Evolutionary conservation across 1,140 invertebrate genomes (phyloP), one percentile per base, ranked within the genome.

Genomic region (Maconellicoccus hirsutus): DNA sequence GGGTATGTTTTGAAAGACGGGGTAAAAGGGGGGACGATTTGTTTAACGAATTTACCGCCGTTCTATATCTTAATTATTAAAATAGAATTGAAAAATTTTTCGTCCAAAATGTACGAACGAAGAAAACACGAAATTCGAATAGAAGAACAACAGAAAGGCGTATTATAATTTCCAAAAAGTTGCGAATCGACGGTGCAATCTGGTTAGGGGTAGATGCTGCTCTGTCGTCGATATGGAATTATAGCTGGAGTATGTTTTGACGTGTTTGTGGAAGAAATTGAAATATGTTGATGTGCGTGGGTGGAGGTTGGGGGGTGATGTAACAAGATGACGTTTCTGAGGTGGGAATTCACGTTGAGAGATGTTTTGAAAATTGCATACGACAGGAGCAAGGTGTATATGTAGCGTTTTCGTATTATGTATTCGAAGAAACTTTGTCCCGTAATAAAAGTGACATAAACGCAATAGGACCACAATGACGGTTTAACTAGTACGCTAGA

Each of bases 401-500:
- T 52, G n/a, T 52, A 52, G n/a, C 42, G 12, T 14, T 52, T 52
- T 16, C 2, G 12, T 6, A 52, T 52, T 52, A 52, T 52, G 42
- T 52, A 52, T 52, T 52, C 42, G 10, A 19, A 16, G 42, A 52
- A 52, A 52, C 42, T 52, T 52, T 52, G 42, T 52, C 42, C 42
- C n/a, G 42, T 52, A 52, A 52, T 52, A 52, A 52, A 52, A 52
- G 12, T 52, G 42, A 52, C 42, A 52, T 52, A 52, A 52, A 52
- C 42, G 42, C 42, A 52, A 52, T 52, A 52, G 42, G 42, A 52
- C 42, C 42, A 52, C 42, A 52, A 52, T 52, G 42, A 52, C 42
- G 42, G 42, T 52, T 52, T 52, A 52, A 52, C 42, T 52, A 52
- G 42, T 52, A 52, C 42, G 42, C 42, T 52, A 16, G 42, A 52